These are phyloP conservation scores for Laticauda laticaudata DNA, from an alignment of 2,113 vertebrate genomes.

Conservation along the genomic window DNA sequence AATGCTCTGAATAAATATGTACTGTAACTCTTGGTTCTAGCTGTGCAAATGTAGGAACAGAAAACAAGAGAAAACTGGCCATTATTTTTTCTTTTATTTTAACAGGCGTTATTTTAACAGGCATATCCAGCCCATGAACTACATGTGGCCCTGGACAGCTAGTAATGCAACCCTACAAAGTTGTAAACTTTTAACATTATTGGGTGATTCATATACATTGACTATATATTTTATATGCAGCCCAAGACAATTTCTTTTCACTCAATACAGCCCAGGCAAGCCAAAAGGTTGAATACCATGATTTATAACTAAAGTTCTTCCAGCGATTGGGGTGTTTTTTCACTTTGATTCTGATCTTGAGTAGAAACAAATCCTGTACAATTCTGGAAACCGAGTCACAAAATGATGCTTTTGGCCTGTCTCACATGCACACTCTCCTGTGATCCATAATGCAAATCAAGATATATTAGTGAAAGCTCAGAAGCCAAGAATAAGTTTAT, in stretches of 20 bases:
- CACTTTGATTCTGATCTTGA: not conserved
- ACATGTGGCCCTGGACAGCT: not conserved
- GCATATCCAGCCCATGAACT: not conserved
- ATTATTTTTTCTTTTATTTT: not conserved
- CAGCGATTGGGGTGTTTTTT: too few relatives aligned
- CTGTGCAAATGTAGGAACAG: not conserved
- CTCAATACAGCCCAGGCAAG: not conserved
- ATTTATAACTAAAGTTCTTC: not conserved
- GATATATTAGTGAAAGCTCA: not conserved
- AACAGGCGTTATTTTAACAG: not conserved
- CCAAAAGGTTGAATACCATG: not conserved
- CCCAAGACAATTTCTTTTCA: not conserved
- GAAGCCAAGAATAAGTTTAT: not conserved
- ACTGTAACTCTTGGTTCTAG: not conserved
- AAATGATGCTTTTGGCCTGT: not conserved
- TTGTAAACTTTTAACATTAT: not conserved
- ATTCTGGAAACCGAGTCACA: not conserved
- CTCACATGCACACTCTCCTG: not conserved
- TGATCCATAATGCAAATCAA: not conserved
- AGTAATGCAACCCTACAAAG: not conserved
- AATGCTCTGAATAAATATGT: not conserved
- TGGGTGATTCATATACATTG: not conserved
- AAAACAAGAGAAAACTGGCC: not conserved
- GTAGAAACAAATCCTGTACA: not conserved
- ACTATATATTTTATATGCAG: not conserved